phyloP scores from a whole-genome alignment of 2,797 vertebrate genomes.

The Scolopax bukidnonensis region DNA sequence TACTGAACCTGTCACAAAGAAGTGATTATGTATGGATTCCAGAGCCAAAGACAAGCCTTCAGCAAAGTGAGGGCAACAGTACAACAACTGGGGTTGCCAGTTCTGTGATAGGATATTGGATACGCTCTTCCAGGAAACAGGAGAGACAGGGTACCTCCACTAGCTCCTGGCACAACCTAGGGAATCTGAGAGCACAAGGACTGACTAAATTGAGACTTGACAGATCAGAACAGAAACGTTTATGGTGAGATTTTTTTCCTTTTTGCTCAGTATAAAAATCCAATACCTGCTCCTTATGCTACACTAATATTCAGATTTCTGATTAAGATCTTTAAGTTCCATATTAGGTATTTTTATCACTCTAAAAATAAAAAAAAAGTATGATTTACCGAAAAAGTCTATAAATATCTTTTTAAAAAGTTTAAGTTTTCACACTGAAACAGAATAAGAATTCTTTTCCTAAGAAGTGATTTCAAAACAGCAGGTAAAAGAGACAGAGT shows the following conservation, averaged over 20 bases:
- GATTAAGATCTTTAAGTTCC: neutral
- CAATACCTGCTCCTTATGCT: neutral
- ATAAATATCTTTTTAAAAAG: neutral
- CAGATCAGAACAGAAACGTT: neutral
- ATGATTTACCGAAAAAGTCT: neutral
- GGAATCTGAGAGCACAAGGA: neutral
- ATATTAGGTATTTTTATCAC: neutral
- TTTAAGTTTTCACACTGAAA: neutral
- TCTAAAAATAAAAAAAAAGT: neutral
- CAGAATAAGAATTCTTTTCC: neutral
- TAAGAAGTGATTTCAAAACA: neutral
- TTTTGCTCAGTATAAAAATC: neutral
- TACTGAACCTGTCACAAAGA: neutral
- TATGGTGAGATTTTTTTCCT: neutral
- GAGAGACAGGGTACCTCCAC: neutral
- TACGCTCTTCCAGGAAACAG: neutral
- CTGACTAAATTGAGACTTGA: neutral
- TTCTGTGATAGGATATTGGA: neutral
- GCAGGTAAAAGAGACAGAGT: neutral
- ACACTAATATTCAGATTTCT: neutral
- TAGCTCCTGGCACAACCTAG: neutral
- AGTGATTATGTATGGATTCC: neutral
- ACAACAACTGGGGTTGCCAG: neutral
- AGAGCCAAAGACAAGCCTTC: neutral
- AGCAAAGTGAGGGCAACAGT: neutral